Base-by-base conservation (phyloP, 1,140 invertebrate genomes). In the Macrotrachela quadricornifera region DNA sequence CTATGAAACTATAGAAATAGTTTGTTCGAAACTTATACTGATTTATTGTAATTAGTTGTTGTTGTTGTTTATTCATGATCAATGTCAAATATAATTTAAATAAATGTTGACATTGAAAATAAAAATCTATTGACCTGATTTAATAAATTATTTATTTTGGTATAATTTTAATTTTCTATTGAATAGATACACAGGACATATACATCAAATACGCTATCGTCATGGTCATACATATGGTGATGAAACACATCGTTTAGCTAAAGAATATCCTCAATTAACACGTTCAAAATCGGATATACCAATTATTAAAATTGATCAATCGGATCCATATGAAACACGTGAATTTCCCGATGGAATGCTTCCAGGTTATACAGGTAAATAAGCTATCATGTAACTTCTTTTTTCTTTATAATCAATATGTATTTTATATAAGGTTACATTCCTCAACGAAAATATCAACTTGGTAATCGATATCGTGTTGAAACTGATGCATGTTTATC, bases 171-270 rank as follows among this genome's bases (percentile, higher is more conserved):
- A n/a, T n/a, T n/a, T n/a, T n/a, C n/a, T n/a, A n/a, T n/a, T n/a
- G n/a, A n/a, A n/a, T n/a, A 70, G 68, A 16, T 70, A 71, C 49
- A 55, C 60, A 16, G 68, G 68, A 17, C 69, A 69, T 50, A 63
- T 63, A 46, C 68, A 68, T 46, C 68, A 69, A 45, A 60, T 67
- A 12, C 69, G 69, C 50, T 71, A 68, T 58, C 54, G 63, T 59
- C 59, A 65, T 51, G 67, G 67, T 0, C 62, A 68, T 56, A 71
- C 68, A 41, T 71, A 68, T 59, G 67, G 66, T 38, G 60, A 62
- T 48, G 62, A 69, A 39, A 69, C 67, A 10, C 55, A 61, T 58
- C 60, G 64, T 47, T 45, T 69, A n/a, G 59, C 62, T 17, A 38
- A 62, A 60, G 65, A 68, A 57, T 48, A 50, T 14, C 11, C 54